These are phyloP conservation scores for Syngnathoides biaculeatus DNA, from an alignment of 2,113 vertebrate species.

Conservation along the genomic window DNA sequence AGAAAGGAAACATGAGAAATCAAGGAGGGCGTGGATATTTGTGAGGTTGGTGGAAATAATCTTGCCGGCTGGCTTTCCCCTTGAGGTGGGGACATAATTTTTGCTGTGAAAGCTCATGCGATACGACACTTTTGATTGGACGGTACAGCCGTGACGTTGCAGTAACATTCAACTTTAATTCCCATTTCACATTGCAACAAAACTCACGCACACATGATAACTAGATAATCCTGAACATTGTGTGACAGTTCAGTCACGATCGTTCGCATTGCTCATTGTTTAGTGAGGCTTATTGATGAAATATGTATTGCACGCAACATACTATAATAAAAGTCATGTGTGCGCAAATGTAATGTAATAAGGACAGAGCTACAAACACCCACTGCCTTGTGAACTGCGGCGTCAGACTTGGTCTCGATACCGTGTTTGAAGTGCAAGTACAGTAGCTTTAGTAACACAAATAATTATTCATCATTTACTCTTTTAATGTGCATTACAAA, in stretches of 20 bases:
- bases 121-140: no score
- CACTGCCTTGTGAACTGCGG: neutral
- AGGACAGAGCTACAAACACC: neutral
- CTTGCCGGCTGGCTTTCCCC: no score
- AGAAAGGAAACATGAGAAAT: no score
- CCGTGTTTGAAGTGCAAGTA: conserved; percentile 10
- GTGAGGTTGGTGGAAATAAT: no score
- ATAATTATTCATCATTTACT: conserved; percentile 19
- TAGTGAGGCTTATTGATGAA: no score
- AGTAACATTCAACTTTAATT: neutral
- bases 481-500: conserved; percentile 25
- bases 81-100: no score
- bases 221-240: no score
- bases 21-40: no score
- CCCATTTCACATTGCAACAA: neutral
- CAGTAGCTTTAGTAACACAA: neutral
- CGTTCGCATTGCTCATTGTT: no score
- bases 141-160: neutral
- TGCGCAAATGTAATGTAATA: neutral
- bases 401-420: neutral
- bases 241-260: no score
- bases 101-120: no score
- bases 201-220: no score
- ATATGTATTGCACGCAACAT: neutral
- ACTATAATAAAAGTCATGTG: neutral